phyloP scores from a whole-genome alignment of 2,888 invertebrate genomes.

The Reticulitermes lucifugus region DNA sequence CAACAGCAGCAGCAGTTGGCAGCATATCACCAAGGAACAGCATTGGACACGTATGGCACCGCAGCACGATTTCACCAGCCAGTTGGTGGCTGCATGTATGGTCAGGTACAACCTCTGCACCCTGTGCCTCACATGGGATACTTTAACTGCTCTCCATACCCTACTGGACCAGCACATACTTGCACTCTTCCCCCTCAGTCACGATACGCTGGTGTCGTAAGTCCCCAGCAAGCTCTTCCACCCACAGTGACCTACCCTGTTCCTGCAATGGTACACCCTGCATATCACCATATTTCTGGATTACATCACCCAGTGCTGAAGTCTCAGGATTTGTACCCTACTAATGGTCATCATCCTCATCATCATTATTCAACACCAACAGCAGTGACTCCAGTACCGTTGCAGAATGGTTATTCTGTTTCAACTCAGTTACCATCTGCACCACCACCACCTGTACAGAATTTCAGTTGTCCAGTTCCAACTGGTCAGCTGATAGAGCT shows the following conservation, averaged over 20 bases:
- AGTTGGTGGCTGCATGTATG: constrained; percentile 41
- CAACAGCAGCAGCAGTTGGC: constrained; percentile 48
- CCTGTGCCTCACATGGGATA: constrained; percentile 43
- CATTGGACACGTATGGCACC: constrained; percentile 47
- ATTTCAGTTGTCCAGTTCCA: constrained; percentile 65
- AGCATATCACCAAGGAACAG: constrained; percentile 36
- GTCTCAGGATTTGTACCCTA: constrained; percentile 54
- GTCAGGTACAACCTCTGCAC: constrained; percentile 40
- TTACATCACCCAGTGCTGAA: constrained; percentile 48
- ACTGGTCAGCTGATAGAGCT: constrained; percentile 77
- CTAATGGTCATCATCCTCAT: constrained; percentile 51
- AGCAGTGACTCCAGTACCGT: constrained; percentile 28
- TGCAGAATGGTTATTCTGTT: constrained; percentile 49
- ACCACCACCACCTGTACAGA: constrained; percentile 25
- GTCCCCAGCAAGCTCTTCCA: constrained; percentile 51
- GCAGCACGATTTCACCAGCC: constrained; percentile 48
- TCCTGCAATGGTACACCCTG: constrained; percentile 42
- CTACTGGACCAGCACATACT: constrained; percentile 40
- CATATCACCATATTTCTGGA: constrained; percentile 40
- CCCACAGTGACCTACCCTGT: constrained; percentile 44
- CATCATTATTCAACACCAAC: constrained; percentile 27
- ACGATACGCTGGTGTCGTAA: constrained; percentile 45
- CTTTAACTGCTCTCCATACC: constrained; percentile 45
- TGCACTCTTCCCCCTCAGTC: constrained; percentile 45
- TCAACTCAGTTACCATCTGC: constrained; percentile 33